A percentile compares a stretch with the other conserved stretches of the same genome.
Evolutionary conservation across 2,797 vertebrate genomes (phyloP).

Genomic region (Gallinago solitaria): DNA sequence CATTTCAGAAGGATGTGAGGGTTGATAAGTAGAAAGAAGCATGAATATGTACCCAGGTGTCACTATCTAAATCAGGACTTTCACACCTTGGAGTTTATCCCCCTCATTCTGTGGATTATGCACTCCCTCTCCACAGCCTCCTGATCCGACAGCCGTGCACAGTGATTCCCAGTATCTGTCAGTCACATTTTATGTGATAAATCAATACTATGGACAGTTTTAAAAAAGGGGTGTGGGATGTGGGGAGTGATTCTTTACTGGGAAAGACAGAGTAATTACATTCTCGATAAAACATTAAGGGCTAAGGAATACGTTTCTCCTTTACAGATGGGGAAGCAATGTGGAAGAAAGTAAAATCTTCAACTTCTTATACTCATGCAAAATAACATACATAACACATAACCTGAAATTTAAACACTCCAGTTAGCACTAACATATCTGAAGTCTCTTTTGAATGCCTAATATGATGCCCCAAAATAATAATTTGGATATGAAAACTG

Average conservation of each 20-base stretch:
- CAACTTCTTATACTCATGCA: not conserved
- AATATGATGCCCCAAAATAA: not conserved
- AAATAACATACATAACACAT: not conserved
- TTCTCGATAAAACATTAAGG: not conserved
- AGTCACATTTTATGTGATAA: not conserved
- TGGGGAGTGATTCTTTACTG: not conserved
- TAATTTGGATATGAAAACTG: not conserved
- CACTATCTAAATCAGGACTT: not conserved
- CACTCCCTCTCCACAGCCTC: not conserved
- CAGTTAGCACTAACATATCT: not conserved
- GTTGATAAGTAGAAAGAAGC: not conserved
- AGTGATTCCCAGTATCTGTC: not conserved
- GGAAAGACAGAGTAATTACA: not conserved
- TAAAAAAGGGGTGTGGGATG: not conserved
- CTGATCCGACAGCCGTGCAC: rapidly evolving
- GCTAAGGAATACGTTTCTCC: not conserved
- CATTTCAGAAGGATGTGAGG: not conserved
- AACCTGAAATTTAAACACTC: not conserved
- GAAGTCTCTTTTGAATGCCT: not conserved
- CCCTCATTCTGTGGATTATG: not conserved
- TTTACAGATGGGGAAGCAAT: not conserved
- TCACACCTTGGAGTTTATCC: not conserved
- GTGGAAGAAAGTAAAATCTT: not conserved
- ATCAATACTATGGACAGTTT: not conserved
- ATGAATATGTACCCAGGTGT: not conserved